These are phyloP conservation scores for Entosphenus tridentatus DNA, from an alignment of 2,113 vertebrate species.

Conservation along the genomic window DNA sequence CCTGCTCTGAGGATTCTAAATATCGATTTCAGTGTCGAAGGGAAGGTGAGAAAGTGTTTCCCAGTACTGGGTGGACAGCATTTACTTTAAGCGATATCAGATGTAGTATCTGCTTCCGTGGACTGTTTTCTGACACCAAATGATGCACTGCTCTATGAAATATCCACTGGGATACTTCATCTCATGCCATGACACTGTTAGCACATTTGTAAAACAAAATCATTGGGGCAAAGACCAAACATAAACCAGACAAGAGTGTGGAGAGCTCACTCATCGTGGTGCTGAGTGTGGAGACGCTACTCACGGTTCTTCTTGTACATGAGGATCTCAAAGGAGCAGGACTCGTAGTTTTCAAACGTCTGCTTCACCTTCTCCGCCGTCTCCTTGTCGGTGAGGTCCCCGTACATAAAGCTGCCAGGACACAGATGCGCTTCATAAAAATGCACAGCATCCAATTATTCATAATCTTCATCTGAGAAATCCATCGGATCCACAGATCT, in stretches of 20 bases:
- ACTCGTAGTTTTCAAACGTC: conserved; percentile 83
- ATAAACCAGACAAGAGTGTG: conserved; percentile 1
- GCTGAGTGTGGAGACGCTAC: conserved; percentile 16
- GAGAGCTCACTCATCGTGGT: not conserved
- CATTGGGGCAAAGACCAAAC: conserved; percentile 8
- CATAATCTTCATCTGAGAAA: too few relatives aligned
- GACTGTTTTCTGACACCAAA: not conserved
- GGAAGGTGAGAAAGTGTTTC: not conserved
- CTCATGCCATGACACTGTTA: too few relatives aligned
- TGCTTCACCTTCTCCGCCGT: conserved; percentile 56
- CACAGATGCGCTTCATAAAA: too few relatives aligned
- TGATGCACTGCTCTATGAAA: not conserved
- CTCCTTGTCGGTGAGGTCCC: conserved; percentile 78
- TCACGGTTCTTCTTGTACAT: conserved; percentile 99
- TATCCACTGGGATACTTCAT: not conserved
- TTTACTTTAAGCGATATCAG: too few relatives aligned
- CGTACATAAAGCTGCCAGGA: conserved; percentile 71
- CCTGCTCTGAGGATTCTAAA: not conserved
- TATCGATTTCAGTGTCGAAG: not conserved
- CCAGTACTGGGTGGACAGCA: too few relatives aligned
- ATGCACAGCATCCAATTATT: too few relatives aligned
- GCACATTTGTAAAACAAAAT: not conserved
- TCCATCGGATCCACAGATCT: too few relatives aligned
- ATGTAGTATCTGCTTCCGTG: too few relatives aligned
- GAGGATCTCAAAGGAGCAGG: conserved; percentile 81